Base-by-base conservation (phyloP, 2,797 vertebrate species). In the Oryzias sinensis region DNA sequence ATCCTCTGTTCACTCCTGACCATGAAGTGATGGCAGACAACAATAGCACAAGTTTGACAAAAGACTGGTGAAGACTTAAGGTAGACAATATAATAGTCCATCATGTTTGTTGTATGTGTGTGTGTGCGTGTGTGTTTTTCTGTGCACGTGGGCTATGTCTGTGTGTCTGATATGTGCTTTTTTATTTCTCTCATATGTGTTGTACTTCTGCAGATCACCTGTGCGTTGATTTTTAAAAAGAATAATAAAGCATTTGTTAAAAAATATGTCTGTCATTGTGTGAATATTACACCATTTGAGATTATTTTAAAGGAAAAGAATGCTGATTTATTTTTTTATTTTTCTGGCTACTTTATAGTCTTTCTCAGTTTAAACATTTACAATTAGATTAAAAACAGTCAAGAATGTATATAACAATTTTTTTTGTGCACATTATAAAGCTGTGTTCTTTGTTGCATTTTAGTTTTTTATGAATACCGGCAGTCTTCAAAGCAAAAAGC, bases 201-300 rank as follows among this genome's bases (percentile, higher is more conserved):
- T 83, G 65, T 80, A 65, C 60, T 62, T 79, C 72, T 73, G 70
- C 80, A 78, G 76, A 68, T 83, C 83, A 88, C 81, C 72, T 53
- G 68, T 83, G 80, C 84, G 83, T 87, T 85, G 57, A 72, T 87
- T 90, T 87, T 80, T 84, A 77, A 86, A 88, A 48, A 58, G 64
- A 72, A 56, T 63, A 87, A 84, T 89, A 89, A 90, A 90, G 82
- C 49, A 77, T 89, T 88, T 89, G 78, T 77, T 83, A 80, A 43
- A 64, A 79, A 79, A 70, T 22, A 43, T 3, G 2, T 18, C 29
- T 8, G 6, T 63, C 14, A 1, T 0, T 53, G 22, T 67, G 58
- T 68, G 43, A 56, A 24, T 53, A n/a, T 24, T 6, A 17, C 50
- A 17, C 5, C 53, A 14, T 18, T 42, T 42, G 42, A 40, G 13